A percentile compares a stretch with the other conserved stretches of the same genome.
These are phyloP conservation scores for Pseudomugil tenellus DNA, from an alignment of 2,797 vertebrate species.

Conservation along the genomic window DNA sequence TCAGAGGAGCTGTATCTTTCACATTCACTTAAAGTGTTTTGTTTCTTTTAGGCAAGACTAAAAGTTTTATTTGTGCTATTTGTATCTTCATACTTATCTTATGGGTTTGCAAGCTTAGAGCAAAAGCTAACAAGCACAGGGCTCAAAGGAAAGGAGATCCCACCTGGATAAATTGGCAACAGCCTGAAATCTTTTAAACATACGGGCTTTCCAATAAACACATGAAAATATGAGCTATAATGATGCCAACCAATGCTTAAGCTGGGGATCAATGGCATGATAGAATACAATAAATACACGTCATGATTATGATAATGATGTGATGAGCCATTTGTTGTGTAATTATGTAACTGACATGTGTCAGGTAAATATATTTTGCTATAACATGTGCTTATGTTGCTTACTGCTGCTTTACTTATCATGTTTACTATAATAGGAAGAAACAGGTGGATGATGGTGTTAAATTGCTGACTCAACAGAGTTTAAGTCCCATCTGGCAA, in stretches of 20 bases:
- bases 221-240: too few relatives aligned
- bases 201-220: neutral
- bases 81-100: neutral
- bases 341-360: neutral
- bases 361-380: neutral
- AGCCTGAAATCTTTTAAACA: neutral
- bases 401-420: neutral
- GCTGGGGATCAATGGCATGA: neutral
- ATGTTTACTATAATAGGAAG: neutral
- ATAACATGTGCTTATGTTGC: neutral
- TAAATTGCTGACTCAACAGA: too few relatives aligned
- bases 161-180: neutral
- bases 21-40: too few relatives aligned
- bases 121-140: neutral
- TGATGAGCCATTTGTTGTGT: neutral
- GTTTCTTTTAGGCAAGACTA: too few relatives aligned
- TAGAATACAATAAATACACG: neutral
- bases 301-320: neutral
- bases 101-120: neutral
- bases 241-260: too few relatives aligned
- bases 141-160: neutral
- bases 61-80: neutral
- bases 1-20: neutral
- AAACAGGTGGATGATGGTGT: too few relatives aligned
- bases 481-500: neutral